These are phyloP conservation scores for Atlantisia rogersi DNA, from an alignment of 2,113 vertebrate genomes.

Conservation along the genomic window DNA sequence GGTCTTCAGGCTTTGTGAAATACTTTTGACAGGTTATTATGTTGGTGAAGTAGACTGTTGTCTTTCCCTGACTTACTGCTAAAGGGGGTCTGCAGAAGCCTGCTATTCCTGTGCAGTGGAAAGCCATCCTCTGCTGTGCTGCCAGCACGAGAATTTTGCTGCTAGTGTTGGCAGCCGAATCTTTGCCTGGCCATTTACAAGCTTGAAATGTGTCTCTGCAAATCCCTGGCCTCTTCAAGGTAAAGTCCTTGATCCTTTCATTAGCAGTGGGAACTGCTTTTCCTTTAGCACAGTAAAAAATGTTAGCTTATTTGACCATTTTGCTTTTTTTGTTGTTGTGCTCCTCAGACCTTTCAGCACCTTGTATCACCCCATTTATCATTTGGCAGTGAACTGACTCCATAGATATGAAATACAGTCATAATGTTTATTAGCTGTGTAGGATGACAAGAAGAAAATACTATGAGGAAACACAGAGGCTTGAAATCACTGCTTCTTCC, in stretches of 20 bases:
- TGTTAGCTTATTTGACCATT: background rate
- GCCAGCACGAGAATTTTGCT: background rate
- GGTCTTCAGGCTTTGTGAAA: background rate
- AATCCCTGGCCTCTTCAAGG: background rate
- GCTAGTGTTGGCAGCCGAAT: background rate
- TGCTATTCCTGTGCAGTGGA: background rate
- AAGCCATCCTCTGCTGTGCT: background rate
- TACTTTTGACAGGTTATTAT: background rate
- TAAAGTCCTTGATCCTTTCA: background rate
- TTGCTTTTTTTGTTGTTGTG: background rate
- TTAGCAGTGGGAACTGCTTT: background rate
- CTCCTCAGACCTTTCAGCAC: background rate
- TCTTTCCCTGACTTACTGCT: background rate
- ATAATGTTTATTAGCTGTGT: background rate
- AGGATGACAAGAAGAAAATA: background rate
- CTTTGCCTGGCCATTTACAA: background rate
- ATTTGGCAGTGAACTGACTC: background rate
- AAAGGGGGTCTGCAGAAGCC: background rate
- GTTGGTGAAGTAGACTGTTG: background rate
- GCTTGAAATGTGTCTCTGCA: background rate
- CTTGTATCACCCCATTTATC: background rate
- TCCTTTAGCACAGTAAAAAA: background rate
- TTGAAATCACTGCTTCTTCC: background rate
- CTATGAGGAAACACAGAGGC: background rate
- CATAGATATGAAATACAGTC: background rate